Conservation (phyloP, 2,888 invertebrate genomes). For the Philopedon plagiatum region DNA sequence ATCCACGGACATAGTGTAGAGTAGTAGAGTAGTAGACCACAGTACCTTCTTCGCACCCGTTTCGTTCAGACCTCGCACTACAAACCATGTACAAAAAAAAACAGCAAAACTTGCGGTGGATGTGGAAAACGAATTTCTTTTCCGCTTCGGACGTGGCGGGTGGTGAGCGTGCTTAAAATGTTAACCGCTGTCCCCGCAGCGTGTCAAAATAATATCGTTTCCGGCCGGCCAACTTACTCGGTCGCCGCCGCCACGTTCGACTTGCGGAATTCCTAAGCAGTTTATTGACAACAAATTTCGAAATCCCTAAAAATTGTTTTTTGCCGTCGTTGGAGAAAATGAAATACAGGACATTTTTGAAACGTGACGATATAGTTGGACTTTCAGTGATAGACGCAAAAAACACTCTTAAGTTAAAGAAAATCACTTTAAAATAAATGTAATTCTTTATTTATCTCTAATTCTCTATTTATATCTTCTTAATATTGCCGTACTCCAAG, state of each 20-base stretch:
- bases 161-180: constrained; percentile 31
- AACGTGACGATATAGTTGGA: too few relatives aligned
- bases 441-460: too few relatives aligned
- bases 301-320: constrained; percentile 13
- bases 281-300: constrained; percentile 16
- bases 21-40: too few relatives aligned
- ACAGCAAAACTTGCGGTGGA: not conserved
- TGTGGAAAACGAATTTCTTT: constrained; percentile 14
- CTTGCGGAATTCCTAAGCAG: constrained; percentile 10
- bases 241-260: not conserved
- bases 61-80: not conserved
- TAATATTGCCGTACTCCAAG: too few relatives aligned
- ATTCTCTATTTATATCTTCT: too few relatives aligned
- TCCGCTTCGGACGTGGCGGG: constrained; percentile 13
- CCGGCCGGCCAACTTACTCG: constrained; percentile 3
- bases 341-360: not conserved
- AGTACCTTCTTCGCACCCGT: too few relatives aligned
- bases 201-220: constrained; percentile 23
- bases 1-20: too few relatives aligned
- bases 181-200: constrained; percentile 22
- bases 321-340: not conserved
- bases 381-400: too few relatives aligned
- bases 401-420: too few relatives aligned
- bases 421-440: too few relatives aligned
- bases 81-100: not conserved